These are phyloP conservation scores for Sialis fuliginosa DNA, from an alignment of 2,888 invertebrate genomes.

Conservation along the genomic window DNA sequence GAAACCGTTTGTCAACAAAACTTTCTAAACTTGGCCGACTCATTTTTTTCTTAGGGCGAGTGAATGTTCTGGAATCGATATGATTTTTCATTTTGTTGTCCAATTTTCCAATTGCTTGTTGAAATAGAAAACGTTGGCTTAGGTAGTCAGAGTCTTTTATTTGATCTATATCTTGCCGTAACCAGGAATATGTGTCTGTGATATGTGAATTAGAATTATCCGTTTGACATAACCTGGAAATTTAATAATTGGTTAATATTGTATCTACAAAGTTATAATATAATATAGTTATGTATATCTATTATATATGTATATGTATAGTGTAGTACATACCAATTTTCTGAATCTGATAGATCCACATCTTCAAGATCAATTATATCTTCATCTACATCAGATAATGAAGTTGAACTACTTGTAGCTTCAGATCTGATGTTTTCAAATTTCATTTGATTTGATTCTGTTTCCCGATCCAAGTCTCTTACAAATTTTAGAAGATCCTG, in stretches of 20 bases:
- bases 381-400: slow-evolving; percentile 7
- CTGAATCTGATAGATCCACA: slow-evolving; percentile 35
- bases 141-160: slow-evolving; percentile 1
- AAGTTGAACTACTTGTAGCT: too few species aligned
- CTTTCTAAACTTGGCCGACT: slow-evolving; percentile 41
- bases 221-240: slow-evolving; percentile 12
- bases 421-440: too few species aligned
- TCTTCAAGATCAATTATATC: slow-evolving; percentile 38
- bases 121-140: background rate
- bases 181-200: slow-evolving; percentile 11
- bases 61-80: slow-evolving; percentile 52
- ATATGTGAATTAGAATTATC: slow-evolving; percentile 8
- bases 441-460: too few species aligned
- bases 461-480: too few species aligned
- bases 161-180: slow-evolving; percentile 11
- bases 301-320: background rate
- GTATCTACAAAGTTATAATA: background rate
- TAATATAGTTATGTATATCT: slow-evolving; percentile 5
- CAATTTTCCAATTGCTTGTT: background rate
- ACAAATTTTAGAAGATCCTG: too few species aligned
- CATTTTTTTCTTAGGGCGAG: slow-evolving; percentile 42
- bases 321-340: slow-evolving; percentile 34
- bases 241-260: slow-evolving; percentile 3
- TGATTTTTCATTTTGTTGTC: slow-evolving; percentile 26
- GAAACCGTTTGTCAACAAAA: background rate